Base-by-base conservation (phyloP, 2,113 vertebrate species). In the Forbesichthys agassizii region DNA sequence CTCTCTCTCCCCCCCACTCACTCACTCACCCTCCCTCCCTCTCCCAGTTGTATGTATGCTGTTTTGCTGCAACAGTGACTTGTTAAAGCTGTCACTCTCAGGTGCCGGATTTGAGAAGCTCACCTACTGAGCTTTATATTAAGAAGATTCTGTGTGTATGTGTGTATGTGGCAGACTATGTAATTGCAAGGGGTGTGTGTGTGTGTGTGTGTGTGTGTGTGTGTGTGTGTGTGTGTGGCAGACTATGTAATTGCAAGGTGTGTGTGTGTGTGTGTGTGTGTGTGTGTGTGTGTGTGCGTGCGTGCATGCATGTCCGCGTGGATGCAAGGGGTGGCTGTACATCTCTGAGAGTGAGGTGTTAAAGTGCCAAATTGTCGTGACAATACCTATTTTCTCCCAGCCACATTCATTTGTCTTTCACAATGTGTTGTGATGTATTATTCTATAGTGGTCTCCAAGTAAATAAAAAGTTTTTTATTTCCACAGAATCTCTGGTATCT, bases 241-340 rank as follows among this genome's bases (percentile, higher is more conserved):
- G 55, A 20, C 16, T 57, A 18, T 57, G 55, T 57, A 18, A 20
- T n/a, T 57, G 55, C 27, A 18, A 20, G 18, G 55, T 57, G 55
- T 58, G 56, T 58, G 56, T 58, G 56, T 58, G 56, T 58, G 56
- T 58, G 56, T 58, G 56, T 58, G 56, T 33, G 56, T 58, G 56
- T 33, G 56, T 58, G 56, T 33, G 56, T 58, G 56, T 33, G 56
- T 58, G 56, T 33, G 56, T 58, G 56, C 11, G 56, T 58, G 56
- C 33, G 56, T 11, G 9, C n/a, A 1, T 53, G 51, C n/a, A 5
- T 53, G 51, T n/a, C n/a, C n/a, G n/a, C n/a, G n/a, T n/a, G n/a
- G n/a, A n/a, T 13, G 10, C 11, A 5, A 33, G 56, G 20, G 20
- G 20, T 20, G 20, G 20, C 20, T 20, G 20, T 20, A 20, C 20